Conservation (phyloP, 2,113 vertebrate species). For the Dipodomys ordii region DNA sequence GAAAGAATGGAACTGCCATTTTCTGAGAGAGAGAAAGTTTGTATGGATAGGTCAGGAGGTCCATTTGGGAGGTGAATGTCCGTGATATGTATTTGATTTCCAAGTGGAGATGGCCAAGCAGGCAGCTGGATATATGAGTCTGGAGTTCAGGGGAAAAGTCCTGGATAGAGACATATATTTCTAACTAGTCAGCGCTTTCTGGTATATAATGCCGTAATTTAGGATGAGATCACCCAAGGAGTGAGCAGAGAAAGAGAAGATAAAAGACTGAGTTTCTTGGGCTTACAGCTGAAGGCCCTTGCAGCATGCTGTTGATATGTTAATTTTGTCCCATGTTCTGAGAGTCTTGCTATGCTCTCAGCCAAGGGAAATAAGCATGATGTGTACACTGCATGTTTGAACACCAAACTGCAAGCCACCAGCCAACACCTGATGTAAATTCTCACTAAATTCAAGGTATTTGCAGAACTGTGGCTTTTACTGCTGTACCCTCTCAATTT, state of each 20-base stretch:
- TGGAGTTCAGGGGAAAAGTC: slow-evolving; percentile 59
- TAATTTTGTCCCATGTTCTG: not conserved
- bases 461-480: slow-evolving; percentile 5
- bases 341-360: not conserved
- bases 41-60: not conserved
- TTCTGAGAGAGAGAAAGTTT: not conserved
- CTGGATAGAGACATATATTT: slow-evolving; percentile 63
- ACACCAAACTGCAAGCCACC: not conserved
- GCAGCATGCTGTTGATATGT: not conserved
- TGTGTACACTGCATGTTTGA: not conserved
- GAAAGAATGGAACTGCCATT: not conserved
- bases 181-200: slow-evolving; percentile 53
- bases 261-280: slow-evolving; percentile 9
- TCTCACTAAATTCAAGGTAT: not conserved
- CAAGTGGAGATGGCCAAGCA: slow-evolving; percentile 43
- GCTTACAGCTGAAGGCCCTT: not conserved
- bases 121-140: slow-evolving; percentile 62
- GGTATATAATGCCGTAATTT: slow-evolving; percentile 51
- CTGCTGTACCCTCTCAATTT: not conserved
- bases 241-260: slow-evolving; percentile 34
- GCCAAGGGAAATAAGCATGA: not conserved
- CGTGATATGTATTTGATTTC: slow-evolving; percentile 23
- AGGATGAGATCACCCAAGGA: slow-evolving; percentile 62
- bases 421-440: not conserved
- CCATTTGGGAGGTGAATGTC: not conserved